A percentile compares a stretch with the other conserved stretches of the same genome.
Evolutionary conservation across 2,797 vertebrate genomes (phyloP).

Genomic region (Choloepus didactylus): DNA sequence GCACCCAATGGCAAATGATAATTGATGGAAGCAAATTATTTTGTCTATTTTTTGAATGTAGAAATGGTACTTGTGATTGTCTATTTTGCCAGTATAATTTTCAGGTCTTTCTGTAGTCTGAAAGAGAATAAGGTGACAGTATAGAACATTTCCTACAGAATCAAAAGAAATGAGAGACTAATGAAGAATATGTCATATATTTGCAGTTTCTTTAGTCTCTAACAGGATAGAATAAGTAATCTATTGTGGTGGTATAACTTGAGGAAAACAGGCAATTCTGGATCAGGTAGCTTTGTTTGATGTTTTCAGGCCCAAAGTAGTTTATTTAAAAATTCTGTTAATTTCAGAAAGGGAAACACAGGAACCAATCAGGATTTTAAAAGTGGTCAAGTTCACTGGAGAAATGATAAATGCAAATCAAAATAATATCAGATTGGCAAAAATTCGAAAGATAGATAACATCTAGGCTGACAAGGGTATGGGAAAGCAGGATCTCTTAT

Average conservation of each 20-base stretch:
- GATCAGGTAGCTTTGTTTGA: neutral
- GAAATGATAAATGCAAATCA: constrained; percentile 21
- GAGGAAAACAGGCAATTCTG: constrained; percentile 1
- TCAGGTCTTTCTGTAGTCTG: neutral
- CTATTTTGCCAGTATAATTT: neutral
- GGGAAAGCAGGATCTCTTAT: neutral
- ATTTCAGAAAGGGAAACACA: constrained; percentile 48
- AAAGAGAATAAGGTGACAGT: constrained; percentile 11
- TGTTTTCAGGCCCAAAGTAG: neutral
- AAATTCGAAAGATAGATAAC: neutral
- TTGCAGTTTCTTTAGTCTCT: constrained; percentile 4
- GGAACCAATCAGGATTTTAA: neutral
- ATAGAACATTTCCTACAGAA: neutral
- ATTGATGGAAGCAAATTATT: neutral
- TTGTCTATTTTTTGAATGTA: neutral
- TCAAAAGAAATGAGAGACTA: neutral
- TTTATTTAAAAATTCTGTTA: neutral
- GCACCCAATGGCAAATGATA: neutral
- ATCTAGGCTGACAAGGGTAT: neutral
- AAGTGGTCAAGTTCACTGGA: neutral
- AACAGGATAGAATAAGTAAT: neutral
- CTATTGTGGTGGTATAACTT: neutral
- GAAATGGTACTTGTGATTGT: neutral
- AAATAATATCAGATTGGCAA: neutral
- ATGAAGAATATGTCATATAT: neutral